These are phyloP conservation scores for Oncorhynchus clarkii DNA, from an alignment of 2,113 vertebrate genomes.

Conservation along the genomic window DNA sequence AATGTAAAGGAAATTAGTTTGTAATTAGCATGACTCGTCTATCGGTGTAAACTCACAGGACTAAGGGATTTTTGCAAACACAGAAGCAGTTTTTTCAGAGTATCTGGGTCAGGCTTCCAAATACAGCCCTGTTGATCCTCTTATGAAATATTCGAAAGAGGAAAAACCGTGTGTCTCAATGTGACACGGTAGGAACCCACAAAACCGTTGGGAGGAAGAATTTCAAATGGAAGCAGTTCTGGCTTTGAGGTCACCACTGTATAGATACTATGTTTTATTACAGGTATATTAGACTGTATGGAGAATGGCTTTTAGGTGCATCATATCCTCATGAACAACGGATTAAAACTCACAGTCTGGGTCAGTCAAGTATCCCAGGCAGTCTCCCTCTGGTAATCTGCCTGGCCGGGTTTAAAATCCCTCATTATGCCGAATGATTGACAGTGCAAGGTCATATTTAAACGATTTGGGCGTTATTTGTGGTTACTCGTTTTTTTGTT, in stretches of 20 bases:
- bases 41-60: slow-evolving; percentile 15
- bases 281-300: slow-evolving; percentile 20
- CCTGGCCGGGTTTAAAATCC: slow-evolving; percentile 54
- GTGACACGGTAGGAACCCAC: slow-evolving; percentile 32
- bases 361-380: slow-evolving; percentile 28
- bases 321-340: slow-evolving; percentile 25
- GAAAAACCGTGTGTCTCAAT: slow-evolving; percentile 31
- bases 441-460: slow-evolving; percentile 48
- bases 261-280: slow-evolving; percentile 25
- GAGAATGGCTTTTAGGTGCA: slow-evolving; percentile 1
- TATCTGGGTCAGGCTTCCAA: slow-evolving; percentile 50
- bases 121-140: slow-evolving; percentile 28
- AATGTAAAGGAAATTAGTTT: not conserved
- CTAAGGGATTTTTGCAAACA: slow-evolving; percentile 39
- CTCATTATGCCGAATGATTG: slow-evolving; percentile 61
- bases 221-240: slow-evolving; percentile 27
- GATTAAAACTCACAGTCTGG: slow-evolving; percentile 42
- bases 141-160: slow-evolving; percentile 41
- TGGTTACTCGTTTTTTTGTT: not conserved
- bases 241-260: slow-evolving; percentile 35
- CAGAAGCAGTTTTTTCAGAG: not conserved
- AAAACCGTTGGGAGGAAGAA: slow-evolving; percentile 15
- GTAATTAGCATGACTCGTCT: slow-evolving; percentile 25
- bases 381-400: slow-evolving; percentile 50
- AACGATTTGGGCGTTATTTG: slow-evolving; percentile 6